Base-by-base conservation (phyloP, 2,113 vertebrate genomes). In the Piliocolobus tephrosceles region DNA sequence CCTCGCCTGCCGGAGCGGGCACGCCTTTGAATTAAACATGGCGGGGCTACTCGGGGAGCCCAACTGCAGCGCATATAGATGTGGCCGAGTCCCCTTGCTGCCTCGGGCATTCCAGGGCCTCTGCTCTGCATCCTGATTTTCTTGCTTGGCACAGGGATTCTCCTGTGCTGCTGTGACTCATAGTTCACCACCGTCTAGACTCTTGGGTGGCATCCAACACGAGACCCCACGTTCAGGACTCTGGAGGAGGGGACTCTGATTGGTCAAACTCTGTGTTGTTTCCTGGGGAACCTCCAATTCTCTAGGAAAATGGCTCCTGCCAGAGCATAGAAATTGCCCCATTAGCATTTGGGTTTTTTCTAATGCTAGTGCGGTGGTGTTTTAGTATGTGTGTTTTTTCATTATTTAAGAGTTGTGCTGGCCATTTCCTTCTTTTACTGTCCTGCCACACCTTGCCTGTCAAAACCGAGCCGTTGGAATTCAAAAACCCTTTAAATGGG, bases 21-120 rank as follows among this genome's bases (percentile, higher is more conserved):
- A 10, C 32, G 58, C 82, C 91, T 97, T 93, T 95, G 96, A 96
- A 96, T 95, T 93, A 88, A 90, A 97, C 90, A 95, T 55, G 87
- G 81, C 72, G 27, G 76, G 1, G 0, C 72, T 22, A 64, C 58
- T 79, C 0, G 2, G 90, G 81, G 55, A 32, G 1, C n/a, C 35
- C 89, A 27, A 79, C 86, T 79, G 88, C 32, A 8, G 11, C 7
- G 72, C 82, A 3, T 38, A 10, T 10, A 27, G 73, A 76, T 52
- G 86, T 9, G 9, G 70, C 76, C 22, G 40, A 22, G 35, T 5
- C 32, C 64, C 23, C 58, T 58, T 35, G 43, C 50, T 61, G 38
- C 64, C 75, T 38, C 38, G 0, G 1, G 81, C 64, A 0, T 87
- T 57, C 92, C 87, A 5, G 82, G 40, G 9, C 72, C 38, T 0